phyloP scores from a whole-genome alignment of 2,113 vertebrate species.

The Acanthisitta chloris region DNA sequence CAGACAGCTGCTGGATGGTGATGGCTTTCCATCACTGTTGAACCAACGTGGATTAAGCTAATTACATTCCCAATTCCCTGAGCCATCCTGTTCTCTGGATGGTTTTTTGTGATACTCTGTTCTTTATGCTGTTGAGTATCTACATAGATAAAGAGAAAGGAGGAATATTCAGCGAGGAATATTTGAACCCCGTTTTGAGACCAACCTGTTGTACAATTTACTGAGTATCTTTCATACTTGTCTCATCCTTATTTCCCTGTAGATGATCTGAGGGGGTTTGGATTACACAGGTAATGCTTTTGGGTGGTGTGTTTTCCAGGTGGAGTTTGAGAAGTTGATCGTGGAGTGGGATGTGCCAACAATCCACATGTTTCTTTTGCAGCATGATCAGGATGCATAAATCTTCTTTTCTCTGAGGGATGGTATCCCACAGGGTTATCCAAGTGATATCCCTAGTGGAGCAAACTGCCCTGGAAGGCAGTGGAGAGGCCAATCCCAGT shows the following conservation, averaged over 20 bases:
- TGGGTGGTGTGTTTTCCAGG: background rate
- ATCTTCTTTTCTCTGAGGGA: background rate
- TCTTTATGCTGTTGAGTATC: background rate
- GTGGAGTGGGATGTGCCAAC: background rate
- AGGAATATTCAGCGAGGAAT: background rate
- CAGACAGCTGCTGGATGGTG: background rate
- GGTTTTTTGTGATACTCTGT: background rate
- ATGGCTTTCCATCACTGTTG: background rate
- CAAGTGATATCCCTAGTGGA: background rate
- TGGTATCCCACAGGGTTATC: too few relatives aligned
- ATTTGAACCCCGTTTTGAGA: background rate
- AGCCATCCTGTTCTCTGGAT: background rate
- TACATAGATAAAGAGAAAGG: background rate
- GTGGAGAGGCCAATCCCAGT: background rate
- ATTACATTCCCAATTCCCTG: background rate
- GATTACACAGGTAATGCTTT: rapidly evolving
- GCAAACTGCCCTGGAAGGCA: background rate
- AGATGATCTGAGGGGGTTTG: background rate
- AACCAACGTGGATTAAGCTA: background rate
- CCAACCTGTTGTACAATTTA: background rate
- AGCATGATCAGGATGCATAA: background rate
- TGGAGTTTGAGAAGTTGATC: background rate
- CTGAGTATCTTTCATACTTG: background rate
- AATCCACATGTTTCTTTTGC: rapidly evolving
- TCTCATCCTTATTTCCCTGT: background rate